Percentiles rank a stretch among this genome's conserved stretches.
Evolutionary conservation across 1,140 invertebrate species (phyloP).

Genomic region (Drosophila ambigua): DNA sequence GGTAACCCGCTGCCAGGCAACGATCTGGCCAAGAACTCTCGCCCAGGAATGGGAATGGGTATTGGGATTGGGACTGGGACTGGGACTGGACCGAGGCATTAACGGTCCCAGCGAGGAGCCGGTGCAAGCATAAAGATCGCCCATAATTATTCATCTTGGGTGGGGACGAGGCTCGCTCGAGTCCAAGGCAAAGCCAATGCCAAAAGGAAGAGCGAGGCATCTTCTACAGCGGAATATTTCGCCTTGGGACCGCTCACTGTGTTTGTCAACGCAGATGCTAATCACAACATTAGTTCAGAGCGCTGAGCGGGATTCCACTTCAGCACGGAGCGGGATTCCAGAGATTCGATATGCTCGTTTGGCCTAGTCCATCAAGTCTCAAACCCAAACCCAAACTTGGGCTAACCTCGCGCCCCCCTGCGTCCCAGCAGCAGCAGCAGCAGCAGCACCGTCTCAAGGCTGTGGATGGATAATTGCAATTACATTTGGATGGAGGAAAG

Average conservation of each 20-base stretch:
- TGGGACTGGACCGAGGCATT: slow-evolving; percentile 40
- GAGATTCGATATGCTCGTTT: slow-evolving; percentile 49
- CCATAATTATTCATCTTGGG: slow-evolving; percentile 84
- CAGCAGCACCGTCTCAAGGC: slow-evolving; percentile 41
- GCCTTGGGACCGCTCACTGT: slow-evolving; percentile 76
- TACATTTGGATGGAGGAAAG: slow-evolving; percentile 37
- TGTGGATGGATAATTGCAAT: slow-evolving; percentile 57
- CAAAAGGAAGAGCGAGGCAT: no score
- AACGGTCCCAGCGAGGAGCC: slow-evolving; percentile 82
- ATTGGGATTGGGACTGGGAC: background rate
- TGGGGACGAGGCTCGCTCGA: slow-evolving; percentile 47
- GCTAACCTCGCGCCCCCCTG: slow-evolving; percentile 60
- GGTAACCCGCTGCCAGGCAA: slow-evolving; percentile 44
- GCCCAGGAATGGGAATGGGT: no score
- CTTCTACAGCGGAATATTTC: slow-evolving; percentile 17
- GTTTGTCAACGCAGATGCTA: slow-evolving; percentile 84
- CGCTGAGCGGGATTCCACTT: slow-evolving; percentile 61
- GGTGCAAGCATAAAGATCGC: slow-evolving; percentile 76
- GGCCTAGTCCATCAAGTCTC: background rate
- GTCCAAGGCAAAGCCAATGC: background rate
- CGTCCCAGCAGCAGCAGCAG: background rate
- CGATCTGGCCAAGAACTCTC: no score
- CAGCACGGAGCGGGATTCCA: slow-evolving; percentile 33
- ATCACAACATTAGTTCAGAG: slow-evolving; percentile 80
- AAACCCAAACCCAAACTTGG: slow-evolving; percentile 56